phyloP scores from a whole-genome alignment of 2,113 vertebrate species.

The Nannospalax galili region DNA sequence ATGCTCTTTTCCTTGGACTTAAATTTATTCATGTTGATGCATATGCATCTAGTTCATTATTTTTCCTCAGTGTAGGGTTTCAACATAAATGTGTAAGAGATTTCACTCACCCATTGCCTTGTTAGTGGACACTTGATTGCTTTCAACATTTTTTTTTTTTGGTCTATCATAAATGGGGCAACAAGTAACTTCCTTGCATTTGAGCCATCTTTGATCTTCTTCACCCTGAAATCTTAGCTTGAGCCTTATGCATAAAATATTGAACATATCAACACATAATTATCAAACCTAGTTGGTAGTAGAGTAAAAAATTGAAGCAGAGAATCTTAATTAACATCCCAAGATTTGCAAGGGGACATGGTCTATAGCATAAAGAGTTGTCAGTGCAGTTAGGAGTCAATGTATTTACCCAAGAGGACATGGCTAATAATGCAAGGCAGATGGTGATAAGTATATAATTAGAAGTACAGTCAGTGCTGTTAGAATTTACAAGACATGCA shows the following conservation, averaged over 20 bases:
- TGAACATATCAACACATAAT: conserved; percentile 33
- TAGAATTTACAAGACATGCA: background rate
- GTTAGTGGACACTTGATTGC: background rate
- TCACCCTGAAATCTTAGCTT: conserved; percentile 19
- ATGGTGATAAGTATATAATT: background rate
- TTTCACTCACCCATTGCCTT: conserved; percentile 1
- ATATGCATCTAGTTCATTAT: background rate
- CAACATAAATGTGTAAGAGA: background rate
- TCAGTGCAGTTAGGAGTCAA: background rate
- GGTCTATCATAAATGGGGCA: background rate
- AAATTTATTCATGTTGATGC: background rate
- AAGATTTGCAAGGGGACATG: background rate
- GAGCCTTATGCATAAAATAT: conserved; percentile 30
- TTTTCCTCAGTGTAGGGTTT: background rate
- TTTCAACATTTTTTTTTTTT: background rate
- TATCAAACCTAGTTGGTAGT: conserved; percentile 7
- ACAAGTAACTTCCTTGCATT: background rate
- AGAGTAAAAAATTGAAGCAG: background rate
- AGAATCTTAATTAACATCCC: conserved; percentile 51
- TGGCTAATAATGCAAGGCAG: background rate
- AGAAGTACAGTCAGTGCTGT: background rate
- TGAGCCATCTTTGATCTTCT: conserved; percentile 13
- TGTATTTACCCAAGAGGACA: background rate
- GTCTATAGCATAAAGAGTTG: background rate
- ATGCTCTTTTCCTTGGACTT: conserved; percentile 1